Base-by-base conservation (phyloP, 2,113 vertebrate species). In the Leucoraja erinaceus region DNA sequence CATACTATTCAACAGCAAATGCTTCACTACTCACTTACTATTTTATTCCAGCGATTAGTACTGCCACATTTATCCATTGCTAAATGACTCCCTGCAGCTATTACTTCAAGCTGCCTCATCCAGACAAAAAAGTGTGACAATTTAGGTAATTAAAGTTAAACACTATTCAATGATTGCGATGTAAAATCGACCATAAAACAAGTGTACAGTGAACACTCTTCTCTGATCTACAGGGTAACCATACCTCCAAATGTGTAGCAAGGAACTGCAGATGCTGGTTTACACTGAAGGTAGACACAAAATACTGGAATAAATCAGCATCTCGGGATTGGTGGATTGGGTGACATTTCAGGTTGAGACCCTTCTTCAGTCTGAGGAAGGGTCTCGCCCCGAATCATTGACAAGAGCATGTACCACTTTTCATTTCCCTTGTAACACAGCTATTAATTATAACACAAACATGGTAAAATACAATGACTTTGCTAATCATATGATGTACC, bases 111-210 rank as follows among this genome's bases (percentile, higher is more conserved):
- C 93, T 94, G 56, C 94, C 94, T 94, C 93, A 93, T 94, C 93
- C 94, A 93, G 93, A 95, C 93, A 20, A 93, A 79, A 95, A 83
- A 56, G 93, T 91, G 93, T 81, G 94, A 83, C 86, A 28, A 54
- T 94, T 93, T 31, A 86, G 94, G 94, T 95, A 95, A 95, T 95
- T 96, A 95, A 95, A 93, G 94, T 14, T 93, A 94, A 92, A 70
- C 70, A 31, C 56, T 86, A 11, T 10, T n/a, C 81, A 14, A 61
- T 86, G 28, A 86, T 86, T 86, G 28, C 81, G 12, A 14, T 86
- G 56, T 63, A 63, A 31, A 63, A 11, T n/a, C 16, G 11, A 12
- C 5, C 31, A 12, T 14, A 88, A 88, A 88, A 61, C n/a, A 86
- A 86, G 0, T 88, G 59, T 12, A 31, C 28, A 63, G 31, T 88